A percentile compares a stretch with the other conserved stretches of the same genome.
Evolutionary conservation across 2,797 vertebrate species (phyloP).

Genomic region (Rhabdophis nuchalis): DNA sequence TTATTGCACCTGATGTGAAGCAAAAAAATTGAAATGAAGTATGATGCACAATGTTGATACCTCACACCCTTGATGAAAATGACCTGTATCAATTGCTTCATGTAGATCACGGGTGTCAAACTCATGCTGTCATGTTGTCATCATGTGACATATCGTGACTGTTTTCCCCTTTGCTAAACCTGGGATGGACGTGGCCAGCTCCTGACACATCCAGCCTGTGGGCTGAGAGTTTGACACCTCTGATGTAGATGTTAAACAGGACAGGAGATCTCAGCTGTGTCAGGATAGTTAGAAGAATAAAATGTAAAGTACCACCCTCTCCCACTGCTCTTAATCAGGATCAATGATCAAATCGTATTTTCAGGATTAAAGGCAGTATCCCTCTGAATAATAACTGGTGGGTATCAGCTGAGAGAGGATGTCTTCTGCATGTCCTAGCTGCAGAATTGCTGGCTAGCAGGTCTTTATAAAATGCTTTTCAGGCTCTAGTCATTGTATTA

Average conservation of each 20-base stretch:
- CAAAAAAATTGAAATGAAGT: background rate
- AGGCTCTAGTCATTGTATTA: background rate
- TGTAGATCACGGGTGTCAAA: background rate
- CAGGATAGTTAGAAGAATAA: background rate
- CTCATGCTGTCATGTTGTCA: background rate
- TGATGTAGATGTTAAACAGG: background rate
- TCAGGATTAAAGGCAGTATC: background rate
- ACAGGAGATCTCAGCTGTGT: background rate
- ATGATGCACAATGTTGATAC: background rate
- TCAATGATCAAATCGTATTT: background rate
- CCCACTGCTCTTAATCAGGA: background rate
- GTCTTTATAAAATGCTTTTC: background rate
- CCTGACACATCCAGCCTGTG: too few relatives aligned
- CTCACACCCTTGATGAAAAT: background rate
- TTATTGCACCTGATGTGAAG: background rate
- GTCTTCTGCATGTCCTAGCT: background rate
- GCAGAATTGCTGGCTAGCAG: background rate
- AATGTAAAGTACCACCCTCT: background rate
- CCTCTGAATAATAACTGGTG: background rate
- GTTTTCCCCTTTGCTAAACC: background rate
- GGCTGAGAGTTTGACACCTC: too few relatives aligned
- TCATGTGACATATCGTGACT: background rate
- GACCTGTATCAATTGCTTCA: background rate
- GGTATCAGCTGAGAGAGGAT: background rate
- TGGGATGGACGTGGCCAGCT: background rate